phyloP scores from a whole-genome alignment of 1,140 invertebrate genomes.

The Drosophila nannoptera region DNA sequence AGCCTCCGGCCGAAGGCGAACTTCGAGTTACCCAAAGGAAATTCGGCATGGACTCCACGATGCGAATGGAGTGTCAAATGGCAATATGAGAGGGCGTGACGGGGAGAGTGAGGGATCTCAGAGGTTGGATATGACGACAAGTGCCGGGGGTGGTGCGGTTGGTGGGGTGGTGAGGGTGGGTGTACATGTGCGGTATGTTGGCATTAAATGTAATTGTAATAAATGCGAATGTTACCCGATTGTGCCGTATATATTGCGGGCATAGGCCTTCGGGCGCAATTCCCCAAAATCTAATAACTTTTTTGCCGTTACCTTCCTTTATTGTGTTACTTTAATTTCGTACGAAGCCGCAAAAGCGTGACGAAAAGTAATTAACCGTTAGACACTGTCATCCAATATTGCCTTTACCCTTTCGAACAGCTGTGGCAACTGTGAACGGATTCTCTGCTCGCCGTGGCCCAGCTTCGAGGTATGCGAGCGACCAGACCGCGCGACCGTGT shows the following conservation, averaged over 20 bases:
- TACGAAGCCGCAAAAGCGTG: slow-evolving; percentile 7
- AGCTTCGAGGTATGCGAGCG: slow-evolving; percentile 20
- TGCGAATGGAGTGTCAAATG: not conserved
- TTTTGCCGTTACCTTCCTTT: slow-evolving; percentile 16
- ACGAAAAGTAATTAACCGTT: slow-evolving; percentile 34
- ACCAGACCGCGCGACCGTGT: slow-evolving; percentile 54
- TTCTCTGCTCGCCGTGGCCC: not conserved
- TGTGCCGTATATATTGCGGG: slow-evolving; percentile 34
- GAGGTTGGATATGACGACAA: no score
- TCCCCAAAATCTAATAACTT: slow-evolving; percentile 23
- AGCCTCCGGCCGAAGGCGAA: not conserved
- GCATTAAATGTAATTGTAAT: slow-evolving; percentile 60
- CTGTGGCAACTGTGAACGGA: slow-evolving; percentile 10
- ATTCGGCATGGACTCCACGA: not conserved
- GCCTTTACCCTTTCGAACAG: not conserved
- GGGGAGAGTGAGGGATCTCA: no score
- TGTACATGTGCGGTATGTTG: not conserved
- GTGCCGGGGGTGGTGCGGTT: not conserved
- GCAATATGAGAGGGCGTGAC: no score
- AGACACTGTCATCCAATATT: not conserved
- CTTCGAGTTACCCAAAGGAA: slow-evolving; percentile 5
- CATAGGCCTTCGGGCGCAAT: not conserved
- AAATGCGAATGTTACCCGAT: slow-evolving; percentile 59
- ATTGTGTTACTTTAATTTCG: slow-evolving; percentile 15
- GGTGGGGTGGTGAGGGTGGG: no score